These are phyloP conservation scores for Myotis davidii DNA, from an alignment of 2,113 vertebrate genomes.

Conservation along the genomic window DNA sequence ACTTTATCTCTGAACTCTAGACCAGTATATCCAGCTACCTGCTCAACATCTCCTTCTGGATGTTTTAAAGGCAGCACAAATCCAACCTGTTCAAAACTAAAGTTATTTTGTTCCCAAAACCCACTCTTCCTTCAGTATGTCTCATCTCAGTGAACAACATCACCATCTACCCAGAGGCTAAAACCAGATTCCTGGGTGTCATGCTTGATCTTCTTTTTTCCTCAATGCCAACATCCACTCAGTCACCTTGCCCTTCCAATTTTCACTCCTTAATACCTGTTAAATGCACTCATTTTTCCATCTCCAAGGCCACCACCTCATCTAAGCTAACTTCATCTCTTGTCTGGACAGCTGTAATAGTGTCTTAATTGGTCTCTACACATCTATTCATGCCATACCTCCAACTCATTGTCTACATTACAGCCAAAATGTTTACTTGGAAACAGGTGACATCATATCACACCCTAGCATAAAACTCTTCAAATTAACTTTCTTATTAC, in stretches of 20 bases:
- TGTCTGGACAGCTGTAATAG: neutral
- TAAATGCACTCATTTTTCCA: neutral
- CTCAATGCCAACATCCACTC: neutral
- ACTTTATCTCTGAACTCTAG: neutral
- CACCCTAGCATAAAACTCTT: neutral
- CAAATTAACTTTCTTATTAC: neutral
- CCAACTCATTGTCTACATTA: neutral
- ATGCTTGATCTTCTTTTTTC: neutral
- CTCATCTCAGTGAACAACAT: neutral
- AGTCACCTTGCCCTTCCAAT: neutral
- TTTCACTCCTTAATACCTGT: neutral
- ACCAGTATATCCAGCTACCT: neutral
- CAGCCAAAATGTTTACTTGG: slow-evolving; percentile 24
- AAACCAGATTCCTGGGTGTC: neutral
- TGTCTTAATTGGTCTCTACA: neutral
- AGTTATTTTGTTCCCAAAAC: neutral
- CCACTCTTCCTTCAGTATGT: neutral
- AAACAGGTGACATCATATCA: slow-evolving; percentile 7
- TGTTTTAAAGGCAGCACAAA: neutral
- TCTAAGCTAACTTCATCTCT: neutral
- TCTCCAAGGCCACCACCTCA: neutral
- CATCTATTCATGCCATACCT: neutral
- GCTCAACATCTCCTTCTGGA: neutral
- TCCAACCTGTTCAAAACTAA: neutral
- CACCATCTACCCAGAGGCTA: neutral